These are phyloP conservation scores for Ditylenchus weischeri DNA, from an alignment of 2,888 invertebrate species.

Conservation along the genomic window DNA sequence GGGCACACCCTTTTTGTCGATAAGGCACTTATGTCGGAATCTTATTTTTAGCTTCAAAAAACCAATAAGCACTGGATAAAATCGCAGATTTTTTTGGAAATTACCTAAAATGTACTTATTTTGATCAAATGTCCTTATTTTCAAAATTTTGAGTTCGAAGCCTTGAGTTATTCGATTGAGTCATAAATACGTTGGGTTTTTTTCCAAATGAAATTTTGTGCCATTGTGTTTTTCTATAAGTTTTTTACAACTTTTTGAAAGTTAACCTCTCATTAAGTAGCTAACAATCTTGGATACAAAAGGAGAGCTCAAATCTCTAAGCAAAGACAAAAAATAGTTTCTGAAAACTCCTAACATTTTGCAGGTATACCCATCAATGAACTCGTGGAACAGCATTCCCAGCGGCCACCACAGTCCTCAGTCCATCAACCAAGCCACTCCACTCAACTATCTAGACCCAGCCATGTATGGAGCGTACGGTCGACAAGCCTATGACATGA, in stretches of 20 bases:
- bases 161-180: background rate
- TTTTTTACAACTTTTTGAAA: too few relatives aligned
- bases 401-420: slow-evolving; percentile 2
- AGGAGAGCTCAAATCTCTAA: background rate
- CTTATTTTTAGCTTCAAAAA: too few relatives aligned
- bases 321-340: too few relatives aligned
- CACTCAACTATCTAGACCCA: background rate
- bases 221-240: too few relatives aligned
- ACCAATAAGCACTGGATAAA: too few relatives aligned
- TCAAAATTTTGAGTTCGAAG: too few relatives aligned
- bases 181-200: background rate
- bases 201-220: too few relatives aligned
- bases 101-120: too few relatives aligned
- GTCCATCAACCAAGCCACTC: background rate
- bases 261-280: too few relatives aligned
- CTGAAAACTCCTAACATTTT: background rate
- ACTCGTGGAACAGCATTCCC: background rate
- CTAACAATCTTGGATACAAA: background rate
- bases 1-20: background rate
- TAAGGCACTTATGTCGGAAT: too few relatives aligned
- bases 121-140: too few relatives aligned
- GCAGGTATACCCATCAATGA: slow-evolving; percentile 3
- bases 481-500: slow-evolving; percentile 1
- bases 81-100: too few relatives aligned
- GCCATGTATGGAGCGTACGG: slow-evolving; percentile 8